Percentiles rank a stretch among this genome's conserved stretches.
phyloP scores from a whole-genome alignment of 2,888 invertebrate genomes.

The Zhengitettix transpicula region DNA sequence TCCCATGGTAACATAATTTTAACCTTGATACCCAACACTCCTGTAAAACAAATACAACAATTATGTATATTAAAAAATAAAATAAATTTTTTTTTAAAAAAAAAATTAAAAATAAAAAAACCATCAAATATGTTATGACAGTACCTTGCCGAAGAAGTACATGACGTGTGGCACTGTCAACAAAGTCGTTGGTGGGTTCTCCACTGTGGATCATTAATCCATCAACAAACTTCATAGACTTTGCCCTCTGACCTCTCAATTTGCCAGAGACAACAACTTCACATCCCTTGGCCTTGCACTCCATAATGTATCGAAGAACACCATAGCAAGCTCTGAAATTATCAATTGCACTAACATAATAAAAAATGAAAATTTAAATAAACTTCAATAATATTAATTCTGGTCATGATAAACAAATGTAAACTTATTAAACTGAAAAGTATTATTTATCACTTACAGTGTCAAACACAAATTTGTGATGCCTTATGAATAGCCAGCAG shows the following conservation, averaged over 20 bases:
- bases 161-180: conserved; percentile 95
- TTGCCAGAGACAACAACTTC: conserved; percentile 99
- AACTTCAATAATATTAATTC: too few relatives aligned
- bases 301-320: conserved; percentile 97
- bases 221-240: conserved; percentile 99
- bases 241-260: conserved; percentile 95
- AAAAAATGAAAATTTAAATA: too few relatives aligned
- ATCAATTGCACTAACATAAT: not conserved
- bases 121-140: not conserved
- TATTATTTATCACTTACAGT: too few relatives aligned
- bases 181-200: conserved; percentile 95
- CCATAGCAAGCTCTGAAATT: conserved; percentile 81
- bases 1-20: conserved; percentile 99
- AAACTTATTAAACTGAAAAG: too few relatives aligned
- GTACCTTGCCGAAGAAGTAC: conserved; percentile 88
- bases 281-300: conserved; percentile 90
- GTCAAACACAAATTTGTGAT: too few relatives aligned
- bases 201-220: conserved; percentile 99
- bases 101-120: not conserved
- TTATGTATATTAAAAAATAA: not conserved
- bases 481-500: too few relatives aligned
- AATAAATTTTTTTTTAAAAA: not conserved
- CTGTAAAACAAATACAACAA: conserved; percentile 14
- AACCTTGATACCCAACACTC: conserved; percentile 46
- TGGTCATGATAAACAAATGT: too few relatives aligned